A percentile compares a stretch with the other conserved stretches of the same genome.
These are phyloP conservation scores for Amblyjoppa proteus DNA, from an alignment of 2,888 invertebrate genomes.

Conservation along the genomic window DNA sequence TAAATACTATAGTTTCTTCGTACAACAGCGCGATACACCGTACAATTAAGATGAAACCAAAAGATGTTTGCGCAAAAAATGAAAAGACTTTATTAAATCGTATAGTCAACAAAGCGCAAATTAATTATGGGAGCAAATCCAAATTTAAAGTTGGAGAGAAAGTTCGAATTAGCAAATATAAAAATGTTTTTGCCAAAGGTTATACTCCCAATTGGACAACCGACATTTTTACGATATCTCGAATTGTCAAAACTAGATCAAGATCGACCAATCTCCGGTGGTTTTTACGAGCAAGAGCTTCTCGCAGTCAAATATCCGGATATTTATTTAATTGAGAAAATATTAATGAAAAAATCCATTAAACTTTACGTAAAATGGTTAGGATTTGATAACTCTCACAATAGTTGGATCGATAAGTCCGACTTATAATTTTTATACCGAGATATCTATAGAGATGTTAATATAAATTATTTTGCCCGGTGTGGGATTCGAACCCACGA, in stretches of 20 bases:
- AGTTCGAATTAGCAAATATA: too few relatives aligned
- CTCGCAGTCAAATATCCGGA: background rate
- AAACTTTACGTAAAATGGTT: background rate
- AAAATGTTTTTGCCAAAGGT: too few relatives aligned
- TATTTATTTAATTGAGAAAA: background rate
- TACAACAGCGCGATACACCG: constrained; percentile 67
- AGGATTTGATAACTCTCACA: background rate
- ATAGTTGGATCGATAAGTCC: background rate
- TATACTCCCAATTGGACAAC: background rate
- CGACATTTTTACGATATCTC: background rate
- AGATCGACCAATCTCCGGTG: background rate
- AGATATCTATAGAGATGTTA: background rate
- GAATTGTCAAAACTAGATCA: background rate
- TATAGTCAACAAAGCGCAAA: background rate
- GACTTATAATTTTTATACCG: background rate
- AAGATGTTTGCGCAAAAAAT: background rate
- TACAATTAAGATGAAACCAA: constrained; percentile 18
- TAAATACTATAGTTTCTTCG: constrained; percentile 49
- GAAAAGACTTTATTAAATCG: background rate
- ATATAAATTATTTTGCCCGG: background rate
- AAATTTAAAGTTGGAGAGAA: too few relatives aligned
- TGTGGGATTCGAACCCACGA: background rate
- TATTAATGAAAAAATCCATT: background rate
- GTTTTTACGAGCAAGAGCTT: constrained; percentile 1
- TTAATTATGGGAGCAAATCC: too few relatives aligned